Percentiles rank a stretch among this genome's conserved stretches.
Conservation (phyloP, 1,140 invertebrate species). For the Condylostylus longicornis region DNA sequence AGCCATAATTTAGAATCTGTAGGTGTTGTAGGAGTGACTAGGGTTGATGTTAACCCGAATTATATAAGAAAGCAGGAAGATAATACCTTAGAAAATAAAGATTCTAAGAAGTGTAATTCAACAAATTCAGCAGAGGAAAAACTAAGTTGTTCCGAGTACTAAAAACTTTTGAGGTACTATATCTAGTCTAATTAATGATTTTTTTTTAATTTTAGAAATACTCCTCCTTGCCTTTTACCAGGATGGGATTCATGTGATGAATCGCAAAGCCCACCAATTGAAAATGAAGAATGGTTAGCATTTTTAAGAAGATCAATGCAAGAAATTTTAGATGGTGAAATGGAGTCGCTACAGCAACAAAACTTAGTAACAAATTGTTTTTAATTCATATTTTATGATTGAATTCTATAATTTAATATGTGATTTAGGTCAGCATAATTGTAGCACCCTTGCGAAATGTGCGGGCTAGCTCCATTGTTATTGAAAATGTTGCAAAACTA, state of each 20-base stretch:
- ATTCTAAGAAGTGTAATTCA: constrained; percentile 11
- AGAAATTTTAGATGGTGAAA: constrained; percentile 57
- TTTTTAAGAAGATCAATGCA: constrained; percentile 52
- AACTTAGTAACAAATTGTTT: constrained; percentile 41
- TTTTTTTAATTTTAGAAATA: constrained; percentile 14
- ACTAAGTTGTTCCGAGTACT: constrained; percentile 8
- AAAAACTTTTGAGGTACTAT: too few species aligned
- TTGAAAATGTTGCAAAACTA: constrained; percentile 51
- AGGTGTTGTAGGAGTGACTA: constrained; percentile 15
- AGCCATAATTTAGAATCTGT: constrained; percentile 23
- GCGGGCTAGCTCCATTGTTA: constrained; percentile 43
- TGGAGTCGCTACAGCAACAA: constrained; percentile 51
- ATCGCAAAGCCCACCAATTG: constrained; percentile 44
- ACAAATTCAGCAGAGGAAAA: constrained; percentile 28
- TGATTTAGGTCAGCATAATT: constrained; percentile 45
- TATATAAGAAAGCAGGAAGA: constrained; percentile 18
- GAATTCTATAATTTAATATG: constrained; percentile 4
- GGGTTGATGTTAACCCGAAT: constrained; percentile 25
- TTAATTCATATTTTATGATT: constrained; percentile 2
- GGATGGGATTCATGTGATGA: constrained; percentile 31
- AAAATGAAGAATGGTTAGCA: constrained; percentile 70
- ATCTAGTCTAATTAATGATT: neutral
- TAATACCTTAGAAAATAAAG: constrained; percentile 13
- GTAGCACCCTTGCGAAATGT: constrained; percentile 52
- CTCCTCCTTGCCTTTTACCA: constrained; percentile 26